A percentile compares a stretch with the other conserved stretches of the same genome.
Conservation (phyloP, 37 sponge, comb jelly and placozoan species). For the Cliona cf. orientalis region DNA sequence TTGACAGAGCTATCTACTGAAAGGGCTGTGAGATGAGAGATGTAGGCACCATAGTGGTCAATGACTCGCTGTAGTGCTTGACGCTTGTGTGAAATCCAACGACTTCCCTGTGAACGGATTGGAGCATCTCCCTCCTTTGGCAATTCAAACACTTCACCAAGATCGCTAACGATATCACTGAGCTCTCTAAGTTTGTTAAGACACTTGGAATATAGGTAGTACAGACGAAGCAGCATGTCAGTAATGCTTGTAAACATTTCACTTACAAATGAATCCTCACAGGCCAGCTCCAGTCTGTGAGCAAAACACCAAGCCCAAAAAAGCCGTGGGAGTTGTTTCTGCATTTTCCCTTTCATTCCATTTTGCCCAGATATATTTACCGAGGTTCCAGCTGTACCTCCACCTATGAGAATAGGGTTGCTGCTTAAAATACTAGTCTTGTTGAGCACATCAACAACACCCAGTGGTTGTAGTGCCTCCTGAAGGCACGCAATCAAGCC, state of each 20-base stretch:
- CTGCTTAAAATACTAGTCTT: constrained; percentile 1
- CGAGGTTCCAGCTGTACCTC: constrained; percentile 66
- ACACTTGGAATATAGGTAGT: constrained; percentile 54
- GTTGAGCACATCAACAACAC: constrained; percentile 42
- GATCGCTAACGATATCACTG: constrained; percentile 27
- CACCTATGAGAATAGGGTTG: constrained; percentile 48
- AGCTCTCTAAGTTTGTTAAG: constrained; percentile 58
- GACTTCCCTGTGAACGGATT: constrained; percentile 46
- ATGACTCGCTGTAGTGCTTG: constrained; percentile 47
- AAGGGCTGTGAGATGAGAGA: constrained; percentile 27
- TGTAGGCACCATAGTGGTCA: constrained; percentile 58
- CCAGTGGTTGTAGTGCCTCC: constrained; percentile 34
- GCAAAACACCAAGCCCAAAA: constrained; percentile 69
- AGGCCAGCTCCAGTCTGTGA: constrained; percentile 61
- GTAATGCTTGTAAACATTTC: constrained; percentile 25
- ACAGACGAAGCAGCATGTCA: constrained; percentile 68
- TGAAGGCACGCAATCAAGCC: constrained; percentile 53
- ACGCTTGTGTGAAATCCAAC: constrained; percentile 60
- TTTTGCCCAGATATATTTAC: constrained; percentile 56
- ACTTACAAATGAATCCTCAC: constrained; percentile 59
- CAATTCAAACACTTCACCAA: constrained; percentile 45
- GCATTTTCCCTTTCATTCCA: constrained; percentile 52
- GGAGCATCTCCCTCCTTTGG: constrained; percentile 37
- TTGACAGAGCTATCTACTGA: constrained; percentile 22
- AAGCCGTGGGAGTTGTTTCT: constrained; percentile 40